Base-by-base conservation (phyloP, 2,888 invertebrate genomes). In the Synergus gifuensis region DNA sequence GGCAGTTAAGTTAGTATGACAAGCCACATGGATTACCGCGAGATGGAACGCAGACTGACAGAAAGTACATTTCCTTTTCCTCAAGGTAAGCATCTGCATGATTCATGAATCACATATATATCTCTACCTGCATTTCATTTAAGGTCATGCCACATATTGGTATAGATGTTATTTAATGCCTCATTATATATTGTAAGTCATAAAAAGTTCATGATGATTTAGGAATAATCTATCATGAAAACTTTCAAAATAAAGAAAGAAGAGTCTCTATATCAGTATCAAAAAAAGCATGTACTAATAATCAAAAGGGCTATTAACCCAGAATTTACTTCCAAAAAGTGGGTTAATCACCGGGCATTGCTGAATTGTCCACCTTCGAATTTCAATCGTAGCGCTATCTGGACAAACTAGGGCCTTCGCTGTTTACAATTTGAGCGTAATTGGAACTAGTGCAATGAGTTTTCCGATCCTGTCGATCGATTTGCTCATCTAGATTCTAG, bases 41-140 rank as follows among this genome's bases (percentile, higher is more conserved):
- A 44, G 67, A 67, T 66, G 44, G n/a, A 11, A 18, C 44, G 16
- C 44, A n/a, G 42, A 18, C 66, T 44, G 66, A 42, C 42, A 64
- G 46, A 67, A 67, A 67, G 11, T 44, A 46, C 46, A 67, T 67
- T 67, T 67, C 46, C 67, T 67, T 46, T 46, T 67, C 44, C 16
- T 16, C 67, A 67, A 67, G 67, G 67, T 46, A 67, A 4, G 18
- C 44, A 46, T 67, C 46, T 67, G 46, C 67, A 67, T 67, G 67
- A 67, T 67, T 67, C 67, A 66, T 44, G 66, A 66, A 66, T n/a
- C 66, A n/a, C 44, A 42, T 44, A 42, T 44, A 44, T 28, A 28
- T 28, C 44, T 36, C 9, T 28, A 1, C 42, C 18, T 18, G 66
- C n/a, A 66, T 66, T 66, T 44, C 44, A 66, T 42, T 66, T 18